These are phyloP conservation scores for Aplodontia rufa DNA, from an alignment of 2,113 vertebrate species.

Conservation along the genomic window DNA sequence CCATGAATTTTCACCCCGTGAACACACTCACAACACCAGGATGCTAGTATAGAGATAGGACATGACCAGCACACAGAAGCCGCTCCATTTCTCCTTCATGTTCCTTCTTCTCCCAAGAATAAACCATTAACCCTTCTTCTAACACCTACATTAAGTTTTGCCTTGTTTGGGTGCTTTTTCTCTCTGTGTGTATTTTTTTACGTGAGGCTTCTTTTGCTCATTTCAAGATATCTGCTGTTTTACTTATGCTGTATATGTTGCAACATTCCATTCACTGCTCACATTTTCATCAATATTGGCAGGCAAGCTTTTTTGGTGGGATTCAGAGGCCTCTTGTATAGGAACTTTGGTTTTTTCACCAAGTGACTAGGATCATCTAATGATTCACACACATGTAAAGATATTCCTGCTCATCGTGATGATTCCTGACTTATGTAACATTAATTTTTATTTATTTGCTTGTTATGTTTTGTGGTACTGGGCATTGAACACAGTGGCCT, in stretches of 20 bases:
- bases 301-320: neutral
- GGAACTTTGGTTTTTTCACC: neutral
- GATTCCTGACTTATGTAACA: neutral
- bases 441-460: neutral
- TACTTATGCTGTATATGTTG: neutral
- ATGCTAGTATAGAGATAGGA: neutral
- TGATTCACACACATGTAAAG: neutral
- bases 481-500: too few species aligned
- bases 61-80: neutral
- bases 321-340: neutral
- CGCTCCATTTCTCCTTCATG: neutral
- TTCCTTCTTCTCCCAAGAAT: neutral
- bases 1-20: neutral
- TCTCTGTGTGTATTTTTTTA: neutral
- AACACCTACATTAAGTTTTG: conserved; percentile 34
- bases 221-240: neutral
- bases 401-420: neutral
- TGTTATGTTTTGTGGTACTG: too few species aligned
- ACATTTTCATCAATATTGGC: neutral
- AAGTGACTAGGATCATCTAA: neutral
- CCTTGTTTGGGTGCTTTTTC: neutral
- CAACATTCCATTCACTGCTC: neutral
- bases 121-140: neutral
- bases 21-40: conserved; percentile 5
- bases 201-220: neutral